Base-by-base conservation (phyloP, 2,113 vertebrate genomes). In the Solea solea region DNA sequence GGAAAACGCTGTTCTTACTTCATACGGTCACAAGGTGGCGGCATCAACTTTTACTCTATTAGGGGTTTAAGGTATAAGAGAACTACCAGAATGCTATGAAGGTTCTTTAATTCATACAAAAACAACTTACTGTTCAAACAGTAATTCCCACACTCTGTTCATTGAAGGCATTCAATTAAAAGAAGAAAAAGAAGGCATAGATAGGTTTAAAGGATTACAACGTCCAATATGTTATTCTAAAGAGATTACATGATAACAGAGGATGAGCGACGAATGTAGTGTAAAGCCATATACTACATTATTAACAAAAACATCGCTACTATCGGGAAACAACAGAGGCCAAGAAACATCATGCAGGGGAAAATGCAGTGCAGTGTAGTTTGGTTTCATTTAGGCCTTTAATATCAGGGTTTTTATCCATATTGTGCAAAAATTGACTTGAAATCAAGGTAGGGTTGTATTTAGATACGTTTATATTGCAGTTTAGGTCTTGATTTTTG, bases 121-220 rank as follows among this genome's bases (percentile, higher is more conserved):
- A 60, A 73, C 4, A 64, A 98, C 97, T 98, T 96, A 99, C 97
- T 95, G 91, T 98, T 98, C 76, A 96, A 90, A 93, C 97, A 99
- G 89, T 98, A 96, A 92, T 96, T 97, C 84, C 97, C 97, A 94
- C 97, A 99, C 79, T 97, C 97, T 99, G 92, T 74, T 91, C 42
- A 81, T 79, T 63, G 93, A 87, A 94, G 94, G 94, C 94, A 86
- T 88, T 74, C 86, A 90, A 90, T 89, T 49, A 89, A 11, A 86
- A 87, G 90, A 90, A 90, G 51, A 89, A 11, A 86, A 39, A 84
- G 60, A 86, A 79, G 54, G 53, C 14, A 86, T 8, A 82, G 15
- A 84, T 13, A 69, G n/a, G 49, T 50, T 88, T 85, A 78, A 72
- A 4, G 53, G 69, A 81, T 84, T 69, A 64, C 1, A 1, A 61